These are phyloP conservation scores for Pocillopora damicornis DNA, from an alignment of 64 coral and sea anemone genomes.

Conservation along the genomic window DNA sequence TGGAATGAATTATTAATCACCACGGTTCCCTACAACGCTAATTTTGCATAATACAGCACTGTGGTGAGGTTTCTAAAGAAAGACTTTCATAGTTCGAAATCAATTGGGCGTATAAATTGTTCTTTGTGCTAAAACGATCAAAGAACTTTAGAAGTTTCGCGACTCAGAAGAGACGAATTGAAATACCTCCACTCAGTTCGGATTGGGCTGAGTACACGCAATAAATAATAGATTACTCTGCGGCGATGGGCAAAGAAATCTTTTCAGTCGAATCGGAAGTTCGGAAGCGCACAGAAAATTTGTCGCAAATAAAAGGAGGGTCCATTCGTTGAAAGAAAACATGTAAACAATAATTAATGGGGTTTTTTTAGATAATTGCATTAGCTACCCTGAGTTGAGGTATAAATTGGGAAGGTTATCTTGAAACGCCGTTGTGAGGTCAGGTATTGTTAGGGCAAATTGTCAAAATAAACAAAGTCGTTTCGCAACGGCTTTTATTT, in stretches of 20 bases:
- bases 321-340: neutral
- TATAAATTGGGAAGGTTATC: conserved; percentile 15
- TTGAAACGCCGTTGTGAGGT: conserved; percentile 13
- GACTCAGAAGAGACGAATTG: neutral
- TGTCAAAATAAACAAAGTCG: neutral
- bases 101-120: neutral
- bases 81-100: neutral
- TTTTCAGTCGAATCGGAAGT: neutral
- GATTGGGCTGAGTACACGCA: neutral
- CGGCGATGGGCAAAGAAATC: conserved; percentile 19
- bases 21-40: neutral
- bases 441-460: neutral
- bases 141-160: neutral
- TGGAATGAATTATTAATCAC: conserved; percentile 34
- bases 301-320: neutral
- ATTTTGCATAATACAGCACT: neutral
- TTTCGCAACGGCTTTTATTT: neutral
- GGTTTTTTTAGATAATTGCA: too few species aligned
- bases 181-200: neutral
- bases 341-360: conserved; percentile 15
- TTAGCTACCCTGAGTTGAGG: neutral
- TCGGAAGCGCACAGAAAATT: neutral
- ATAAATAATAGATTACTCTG: conserved; percentile 27
- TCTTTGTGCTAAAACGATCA: neutral
- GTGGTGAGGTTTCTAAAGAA: neutral